Conservation (phyloP, 2,888 invertebrate species). For the Dione vanillae region DNA sequence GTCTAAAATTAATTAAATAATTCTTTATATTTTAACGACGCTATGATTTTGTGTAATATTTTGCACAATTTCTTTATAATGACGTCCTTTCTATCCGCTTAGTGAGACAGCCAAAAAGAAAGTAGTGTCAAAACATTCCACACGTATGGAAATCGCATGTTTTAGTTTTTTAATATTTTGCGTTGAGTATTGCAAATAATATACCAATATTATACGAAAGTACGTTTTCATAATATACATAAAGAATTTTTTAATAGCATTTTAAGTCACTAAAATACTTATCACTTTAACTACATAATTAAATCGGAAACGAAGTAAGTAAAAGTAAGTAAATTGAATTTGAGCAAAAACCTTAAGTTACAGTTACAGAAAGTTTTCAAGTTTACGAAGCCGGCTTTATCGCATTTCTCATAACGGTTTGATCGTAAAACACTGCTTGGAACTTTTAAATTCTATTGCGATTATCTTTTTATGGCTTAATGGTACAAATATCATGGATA, state of each 20-base stretch:
- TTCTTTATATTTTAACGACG: background rate
- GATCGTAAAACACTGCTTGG: slow-evolving; percentile 20
- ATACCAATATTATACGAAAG: too few relatives aligned
- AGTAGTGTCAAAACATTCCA: too few relatives aligned
- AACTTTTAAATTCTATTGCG: slow-evolving; percentile 14
- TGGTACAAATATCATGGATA: slow-evolving; percentile 4
- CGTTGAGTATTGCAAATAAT: too few relatives aligned
- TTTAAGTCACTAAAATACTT: background rate
- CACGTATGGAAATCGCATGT: too few relatives aligned
- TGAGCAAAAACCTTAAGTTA: slow-evolving; percentile 22
- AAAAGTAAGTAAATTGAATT: slow-evolving; percentile 8
- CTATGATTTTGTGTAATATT: background rate
- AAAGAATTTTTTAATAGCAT: too few relatives aligned
- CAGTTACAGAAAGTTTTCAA: slow-evolving; percentile 24
- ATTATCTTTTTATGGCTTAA: slow-evolving; percentile 21
- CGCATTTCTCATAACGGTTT: slow-evolving; percentile 28
- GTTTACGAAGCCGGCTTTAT: slow-evolving; percentile 15
- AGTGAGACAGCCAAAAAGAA: too few relatives aligned
- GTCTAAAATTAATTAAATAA: background rate
- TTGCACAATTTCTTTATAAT: background rate
- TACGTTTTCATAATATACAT: too few relatives aligned
- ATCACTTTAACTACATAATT: background rate
- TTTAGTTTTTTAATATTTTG: too few relatives aligned
- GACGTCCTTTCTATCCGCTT: too few relatives aligned
- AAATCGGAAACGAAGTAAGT: slow-evolving; percentile 8